phyloP scores from a whole-genome alignment of 2,113 vertebrate species.

The Menidia beryllina region DNA sequence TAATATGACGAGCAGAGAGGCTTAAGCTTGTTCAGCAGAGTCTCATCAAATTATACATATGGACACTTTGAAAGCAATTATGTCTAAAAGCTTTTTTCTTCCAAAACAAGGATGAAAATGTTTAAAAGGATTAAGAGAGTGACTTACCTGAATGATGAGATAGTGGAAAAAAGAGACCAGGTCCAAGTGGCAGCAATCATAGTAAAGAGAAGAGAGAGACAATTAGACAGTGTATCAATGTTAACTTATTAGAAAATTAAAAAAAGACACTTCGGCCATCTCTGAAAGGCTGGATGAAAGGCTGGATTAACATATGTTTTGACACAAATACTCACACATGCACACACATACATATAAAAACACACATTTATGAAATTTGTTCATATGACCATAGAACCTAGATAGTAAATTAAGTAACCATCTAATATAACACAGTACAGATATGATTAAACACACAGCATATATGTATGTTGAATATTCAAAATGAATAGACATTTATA shows the following conservation, averaged over 20 bases:
- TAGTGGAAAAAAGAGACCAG: constrained; percentile 14
- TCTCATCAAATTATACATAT: not conserved
- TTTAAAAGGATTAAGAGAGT: constrained; percentile 27
- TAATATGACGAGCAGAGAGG: not conserved
- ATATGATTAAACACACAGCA: too few relatives aligned
- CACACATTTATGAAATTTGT: too few relatives aligned
- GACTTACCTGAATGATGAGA: constrained; percentile 73
- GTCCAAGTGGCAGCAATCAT: constrained; percentile 17
- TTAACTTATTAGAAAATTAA: constrained; percentile 31
- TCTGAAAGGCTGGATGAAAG: constrained; percentile 15
- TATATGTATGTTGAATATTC: too few relatives aligned
- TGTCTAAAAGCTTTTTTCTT: constrained; percentile 2
- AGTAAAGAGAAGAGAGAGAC: constrained; percentile 28
- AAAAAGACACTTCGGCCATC: not conserved
- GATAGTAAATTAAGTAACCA: too few relatives aligned
- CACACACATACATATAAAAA: too few relatives aligned
- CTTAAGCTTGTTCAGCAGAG: not conserved
- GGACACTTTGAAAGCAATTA: constrained; percentile 13
- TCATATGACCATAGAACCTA: too few relatives aligned
- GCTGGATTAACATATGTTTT: not conserved
- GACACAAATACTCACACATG: too few relatives aligned
- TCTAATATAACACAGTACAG: too few relatives aligned
- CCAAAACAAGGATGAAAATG: constrained; percentile 12
- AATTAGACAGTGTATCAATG: constrained; percentile 36
- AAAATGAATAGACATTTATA: not conserved